phyloP scores from a whole-genome alignment of 2,888 invertebrate genomes.

The Idaea dimidiata region DNA sequence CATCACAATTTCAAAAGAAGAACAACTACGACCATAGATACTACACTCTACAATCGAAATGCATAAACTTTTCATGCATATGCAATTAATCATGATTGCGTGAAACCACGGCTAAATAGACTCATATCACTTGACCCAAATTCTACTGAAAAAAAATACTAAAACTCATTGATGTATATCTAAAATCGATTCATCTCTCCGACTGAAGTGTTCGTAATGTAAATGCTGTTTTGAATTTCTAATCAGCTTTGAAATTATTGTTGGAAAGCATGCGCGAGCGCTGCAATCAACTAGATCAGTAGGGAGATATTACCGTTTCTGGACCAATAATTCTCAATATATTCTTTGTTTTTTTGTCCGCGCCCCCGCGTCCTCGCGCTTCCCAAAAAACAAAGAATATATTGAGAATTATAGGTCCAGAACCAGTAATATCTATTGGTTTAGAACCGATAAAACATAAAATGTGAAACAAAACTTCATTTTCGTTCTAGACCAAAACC shows the following conservation, averaged over 20 bases:
- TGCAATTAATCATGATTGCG: slow-evolving; percentile 40
- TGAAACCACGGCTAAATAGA: slow-evolving; percentile 34
- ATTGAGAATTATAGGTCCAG: too few species aligned
- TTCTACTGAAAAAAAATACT: slow-evolving; percentile 40
- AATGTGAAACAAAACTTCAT: too few species aligned
- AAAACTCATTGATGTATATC: slow-evolving; percentile 35
- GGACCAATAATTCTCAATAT: too few species aligned
- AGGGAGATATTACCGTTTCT: too few species aligned
- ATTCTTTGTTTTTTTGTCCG: too few species aligned
- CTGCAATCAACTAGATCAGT: not conserved
- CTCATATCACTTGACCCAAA: slow-evolving; percentile 46
- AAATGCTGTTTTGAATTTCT: slow-evolving; percentile 19
- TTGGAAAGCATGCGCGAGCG: slow-evolving; percentile 9
- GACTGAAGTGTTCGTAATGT: slow-evolving; percentile 16
- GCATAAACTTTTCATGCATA: slow-evolving; percentile 36
- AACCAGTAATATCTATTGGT: too few species aligned
- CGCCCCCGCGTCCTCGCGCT: too few species aligned
- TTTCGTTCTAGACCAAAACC: too few species aligned
- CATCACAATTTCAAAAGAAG: not conserved
- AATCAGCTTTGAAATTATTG: slow-evolving; percentile 16
- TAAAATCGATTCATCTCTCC: slow-evolving; percentile 32
- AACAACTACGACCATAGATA: not conserved
- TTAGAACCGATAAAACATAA: too few species aligned
- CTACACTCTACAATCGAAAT: slow-evolving; percentile 7
- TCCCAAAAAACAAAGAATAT: too few species aligned